These are phyloP conservation scores for Pseudanteris insignis DNA, from an alignment of 2,888 invertebrate species.

Conservation along the genomic window DNA sequence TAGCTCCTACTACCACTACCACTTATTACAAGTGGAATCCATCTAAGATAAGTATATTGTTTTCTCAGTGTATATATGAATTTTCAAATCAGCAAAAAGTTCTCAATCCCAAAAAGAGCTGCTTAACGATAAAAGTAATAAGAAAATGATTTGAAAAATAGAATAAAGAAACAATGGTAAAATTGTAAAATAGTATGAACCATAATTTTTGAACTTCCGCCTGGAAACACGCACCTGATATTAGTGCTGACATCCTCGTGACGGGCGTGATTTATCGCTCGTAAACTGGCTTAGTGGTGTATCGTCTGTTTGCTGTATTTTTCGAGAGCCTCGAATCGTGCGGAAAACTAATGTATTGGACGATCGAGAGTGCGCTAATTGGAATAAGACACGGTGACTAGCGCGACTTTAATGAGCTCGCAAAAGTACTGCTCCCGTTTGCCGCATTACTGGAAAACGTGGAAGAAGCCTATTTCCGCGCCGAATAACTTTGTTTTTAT, in stretches of 20 bases:
- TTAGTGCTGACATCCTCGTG: conserved; percentile 25
- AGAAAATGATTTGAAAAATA: too few relatives aligned
- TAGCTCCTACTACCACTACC: too few relatives aligned
- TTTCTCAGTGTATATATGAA: too few relatives aligned
- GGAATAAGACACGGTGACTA: conserved; percentile 35
- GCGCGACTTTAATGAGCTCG: conserved; percentile 37
- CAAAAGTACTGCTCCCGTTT: conserved; percentile 38
- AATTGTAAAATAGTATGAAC: not conserved
- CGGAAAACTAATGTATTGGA: conserved; percentile 36
- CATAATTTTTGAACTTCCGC: conserved; percentile 10
- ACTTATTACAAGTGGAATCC: too few relatives aligned
- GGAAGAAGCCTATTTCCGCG: conserved; percentile 30
- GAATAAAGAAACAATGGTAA: too few relatives aligned
- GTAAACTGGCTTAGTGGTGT: conserved; percentile 27
- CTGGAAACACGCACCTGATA: conserved; percentile 24
- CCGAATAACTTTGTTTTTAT: conserved; percentile 29
- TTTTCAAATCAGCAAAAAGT: too few relatives aligned
- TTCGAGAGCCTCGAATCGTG: conserved; percentile 28
- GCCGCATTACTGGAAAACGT: conserved; percentile 31
- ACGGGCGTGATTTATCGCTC: conserved; percentile 33
- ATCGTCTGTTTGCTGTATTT: conserved; percentile 33
- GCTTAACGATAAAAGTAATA: too few relatives aligned
- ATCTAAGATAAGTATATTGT: too few relatives aligned
- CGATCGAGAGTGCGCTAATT: conserved; percentile 38
- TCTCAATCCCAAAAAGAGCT: too few relatives aligned